phyloP scores from a whole-genome alignment of 2,888 invertebrate species.

The Hoplodrina ambigua region DNA sequence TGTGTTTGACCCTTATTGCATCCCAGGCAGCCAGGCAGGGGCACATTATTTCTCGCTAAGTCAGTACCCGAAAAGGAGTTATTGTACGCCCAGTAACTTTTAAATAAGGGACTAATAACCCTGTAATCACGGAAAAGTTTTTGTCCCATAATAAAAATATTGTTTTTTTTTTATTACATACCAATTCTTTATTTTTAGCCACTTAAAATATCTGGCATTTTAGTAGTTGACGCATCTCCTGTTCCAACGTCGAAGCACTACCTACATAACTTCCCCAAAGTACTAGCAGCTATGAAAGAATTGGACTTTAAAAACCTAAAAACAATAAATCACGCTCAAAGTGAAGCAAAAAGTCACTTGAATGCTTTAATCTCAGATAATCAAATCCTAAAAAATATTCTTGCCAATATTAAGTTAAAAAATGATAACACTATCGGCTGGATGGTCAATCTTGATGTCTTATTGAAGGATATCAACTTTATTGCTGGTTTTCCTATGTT shows the following conservation, averaged over 20 bases:
- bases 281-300: slow-evolving; percentile 87
- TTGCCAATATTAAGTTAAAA: slow-evolving; percentile 89
- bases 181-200: slow-evolving; percentile 80
- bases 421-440: slow-evolving; percentile 88
- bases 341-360: slow-evolving; percentile 70
- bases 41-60: no score
- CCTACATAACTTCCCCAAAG: slow-evolving; percentile 90
- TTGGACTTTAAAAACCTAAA: slow-evolving; percentile 72
- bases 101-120: background rate
- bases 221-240: slow-evolving; percentile 93
- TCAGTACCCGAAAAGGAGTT: no score
- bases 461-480: slow-evolving; percentile 91
- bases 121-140: background rate
- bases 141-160: background rate
- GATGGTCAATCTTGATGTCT: slow-evolving; percentile 93
- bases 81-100: no score
- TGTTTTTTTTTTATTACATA: background rate
- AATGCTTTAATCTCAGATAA: slow-evolving; percentile 85
- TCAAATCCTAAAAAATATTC: slow-evolving; percentile 87
- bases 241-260: slow-evolving; percentile 85
- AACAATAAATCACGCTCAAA: slow-evolving; percentile 70
- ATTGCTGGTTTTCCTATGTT: slow-evolving; percentile 91
- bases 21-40: no score
- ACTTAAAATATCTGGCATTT: slow-evolving; percentile 89
- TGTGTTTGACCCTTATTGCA: no score